A percentile compares a stretch with the other conserved stretches of the same genome.
phyloP scores from a whole-genome alignment of 2,113 vertebrate species.

The Corythaixoides concolor region DNA sequence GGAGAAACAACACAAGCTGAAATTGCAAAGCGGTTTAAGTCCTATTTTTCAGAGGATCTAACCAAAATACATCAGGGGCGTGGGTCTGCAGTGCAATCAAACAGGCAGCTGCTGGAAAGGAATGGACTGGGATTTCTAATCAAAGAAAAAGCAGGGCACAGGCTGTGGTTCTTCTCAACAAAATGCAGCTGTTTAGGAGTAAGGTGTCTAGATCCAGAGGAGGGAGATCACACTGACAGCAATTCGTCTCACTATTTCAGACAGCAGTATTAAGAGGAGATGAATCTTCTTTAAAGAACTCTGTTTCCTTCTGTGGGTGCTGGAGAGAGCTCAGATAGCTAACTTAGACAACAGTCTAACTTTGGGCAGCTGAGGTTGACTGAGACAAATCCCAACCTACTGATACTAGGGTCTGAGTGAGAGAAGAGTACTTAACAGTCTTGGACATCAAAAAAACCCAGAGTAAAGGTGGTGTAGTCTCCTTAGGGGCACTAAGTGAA shows the following conservation, averaged over 20 bases:
- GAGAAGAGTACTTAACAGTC: not conserved
- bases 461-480: not conserved
- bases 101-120: not conserved
- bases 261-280: not conserved
- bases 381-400: not conserved
- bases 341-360: not conserved
- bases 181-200: not conserved
- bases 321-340: not conserved
- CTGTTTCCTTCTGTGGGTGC: not conserved
- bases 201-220: not conserved
- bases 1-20: not conserved
- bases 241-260: not conserved
- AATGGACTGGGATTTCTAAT: not conserved
- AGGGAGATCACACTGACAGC: not conserved
- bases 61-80: not conserved
- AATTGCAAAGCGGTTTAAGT: not conserved
- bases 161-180: not conserved
- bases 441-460: not conserved
- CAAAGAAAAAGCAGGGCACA: not conserved
- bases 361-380: not conserved
- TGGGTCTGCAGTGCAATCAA: not conserved
- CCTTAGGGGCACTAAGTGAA: not conserved
- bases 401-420: not conserved
- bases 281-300: not conserved
- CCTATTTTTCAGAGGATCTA: not conserved